Evolutionary conservation across 2,797 vertebrate genomes (phyloP).

Genomic region (Gallirallus australis): DNA sequence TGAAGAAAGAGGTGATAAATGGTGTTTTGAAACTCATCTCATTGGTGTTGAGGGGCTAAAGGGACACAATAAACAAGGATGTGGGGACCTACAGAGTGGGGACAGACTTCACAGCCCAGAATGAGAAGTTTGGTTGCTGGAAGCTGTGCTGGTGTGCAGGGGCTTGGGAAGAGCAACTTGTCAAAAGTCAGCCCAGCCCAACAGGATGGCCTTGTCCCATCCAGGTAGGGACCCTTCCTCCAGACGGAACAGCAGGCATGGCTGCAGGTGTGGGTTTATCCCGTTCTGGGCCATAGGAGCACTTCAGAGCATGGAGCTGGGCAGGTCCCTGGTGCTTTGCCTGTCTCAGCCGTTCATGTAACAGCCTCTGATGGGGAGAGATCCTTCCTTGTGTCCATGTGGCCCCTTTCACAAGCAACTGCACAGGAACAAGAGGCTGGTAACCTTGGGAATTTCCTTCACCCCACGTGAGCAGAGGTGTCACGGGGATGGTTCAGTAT

Average conservation of each 20-base stretch:
- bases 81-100: not conserved
- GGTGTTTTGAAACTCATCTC: not conserved
- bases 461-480: fast-evolving
- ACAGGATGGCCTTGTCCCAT: not conserved
- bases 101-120: fast-evolving
- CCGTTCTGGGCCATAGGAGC: no score
- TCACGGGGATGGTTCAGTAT: fast-evolving
- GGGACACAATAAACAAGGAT: not conserved
- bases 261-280: no score
- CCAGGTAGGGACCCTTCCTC: not conserved
- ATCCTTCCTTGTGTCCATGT: no score
- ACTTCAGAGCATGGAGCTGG: no score
- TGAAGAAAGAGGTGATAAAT: not conserved
- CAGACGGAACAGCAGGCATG: no score
- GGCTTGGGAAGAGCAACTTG: not conserved
- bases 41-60: fast-evolving
- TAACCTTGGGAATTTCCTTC: not conserved
- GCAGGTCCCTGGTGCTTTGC: no score
- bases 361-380: no score
- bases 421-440: not conserved
- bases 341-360: no score
- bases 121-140: not conserved
- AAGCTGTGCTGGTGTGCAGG: not conserved
- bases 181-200: not conserved
- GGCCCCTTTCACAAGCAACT: fast-evolving